These are phyloP conservation scores for Euzophera pinguis DNA, from an alignment of 2,888 invertebrate genomes.

Conservation along the genomic window DNA sequence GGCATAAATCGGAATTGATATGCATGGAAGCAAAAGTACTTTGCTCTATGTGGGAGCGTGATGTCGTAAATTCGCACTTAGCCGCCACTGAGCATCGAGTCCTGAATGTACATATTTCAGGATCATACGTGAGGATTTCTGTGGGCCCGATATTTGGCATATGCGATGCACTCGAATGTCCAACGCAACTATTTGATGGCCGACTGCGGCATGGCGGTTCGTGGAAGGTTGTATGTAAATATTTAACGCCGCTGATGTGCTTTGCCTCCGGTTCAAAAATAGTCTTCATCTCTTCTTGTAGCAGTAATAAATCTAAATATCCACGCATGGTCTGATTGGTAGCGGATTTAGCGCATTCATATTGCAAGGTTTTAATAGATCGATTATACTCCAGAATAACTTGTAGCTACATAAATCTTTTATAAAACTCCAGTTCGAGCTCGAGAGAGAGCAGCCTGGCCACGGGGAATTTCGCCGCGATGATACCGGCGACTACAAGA, in stretches of 20 bases:
- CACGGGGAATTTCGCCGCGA: too few relatives aligned
- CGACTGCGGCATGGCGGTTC: constrained; percentile 20
- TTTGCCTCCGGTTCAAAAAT: neutral
- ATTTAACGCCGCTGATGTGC: constrained; percentile 29
- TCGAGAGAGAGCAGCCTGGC: too few relatives aligned
- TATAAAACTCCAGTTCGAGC: too few relatives aligned
- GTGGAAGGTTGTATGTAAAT: constrained; percentile 23
- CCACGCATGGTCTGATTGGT: too few relatives aligned
- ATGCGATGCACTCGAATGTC: constrained; percentile 38
- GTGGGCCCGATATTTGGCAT: constrained; percentile 31
- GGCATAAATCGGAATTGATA: constrained; percentile 43
- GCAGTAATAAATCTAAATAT: too few relatives aligned
- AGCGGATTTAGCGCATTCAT: too few relatives aligned
- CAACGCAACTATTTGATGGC: constrained; percentile 37
- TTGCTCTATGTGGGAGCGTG: constrained; percentile 37
- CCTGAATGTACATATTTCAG: constrained; percentile 52
- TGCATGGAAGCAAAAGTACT: constrained; percentile 47
- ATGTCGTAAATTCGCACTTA: constrained; percentile 57
- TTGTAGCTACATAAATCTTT: too few relatives aligned
- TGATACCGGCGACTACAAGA: too few relatives aligned
- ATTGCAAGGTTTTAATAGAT: too few relatives aligned
- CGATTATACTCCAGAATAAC: too few relatives aligned
- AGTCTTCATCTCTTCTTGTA: too few relatives aligned
- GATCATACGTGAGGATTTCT: constrained; percentile 41
- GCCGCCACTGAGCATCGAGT: constrained; percentile 30